Conservation (phyloP, 2,888 invertebrate genomes). For the Boloria selene region DNA sequence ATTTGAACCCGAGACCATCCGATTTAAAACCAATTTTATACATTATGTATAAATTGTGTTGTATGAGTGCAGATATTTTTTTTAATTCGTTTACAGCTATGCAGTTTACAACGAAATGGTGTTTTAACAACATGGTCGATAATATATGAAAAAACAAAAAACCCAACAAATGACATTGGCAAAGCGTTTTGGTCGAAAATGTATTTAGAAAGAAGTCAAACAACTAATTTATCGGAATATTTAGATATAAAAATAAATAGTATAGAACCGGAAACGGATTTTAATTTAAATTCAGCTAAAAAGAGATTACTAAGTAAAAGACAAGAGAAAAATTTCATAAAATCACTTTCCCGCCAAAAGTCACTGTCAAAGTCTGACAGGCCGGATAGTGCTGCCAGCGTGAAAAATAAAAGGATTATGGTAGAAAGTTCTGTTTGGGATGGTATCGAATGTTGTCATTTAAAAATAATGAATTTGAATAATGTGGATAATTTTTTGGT, state of each 20-base stretch:
- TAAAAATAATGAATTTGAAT: constrained; percentile 59
- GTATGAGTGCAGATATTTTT: not conserved
- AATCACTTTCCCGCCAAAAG: constrained; percentile 51
- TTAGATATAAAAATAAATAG: constrained; percentile 47
- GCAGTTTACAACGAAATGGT: constrained; percentile 64
- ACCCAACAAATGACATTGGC: constrained; percentile 54
- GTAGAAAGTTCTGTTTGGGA: constrained; percentile 57
- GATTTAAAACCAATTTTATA: too few relatives aligned
- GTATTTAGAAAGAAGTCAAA: constrained; percentile 61
- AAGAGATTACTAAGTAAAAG: constrained; percentile 54
- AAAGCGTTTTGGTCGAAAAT: constrained; percentile 71
- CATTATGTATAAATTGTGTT: not conserved
- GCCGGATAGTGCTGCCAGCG: constrained; percentile 60
- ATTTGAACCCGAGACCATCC: too few relatives aligned
- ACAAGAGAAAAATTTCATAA: constrained; percentile 50
- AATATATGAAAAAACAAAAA: constrained; percentile 60
- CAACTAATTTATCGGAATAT: constrained; percentile 55
- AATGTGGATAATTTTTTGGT: constrained; percentile 61
- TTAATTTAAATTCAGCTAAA: constrained; percentile 69
- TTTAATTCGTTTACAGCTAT: constrained; percentile 54
- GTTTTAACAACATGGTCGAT: constrained; percentile 68
- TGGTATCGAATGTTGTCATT: constrained; percentile 60
- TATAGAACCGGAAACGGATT: constrained; percentile 41
- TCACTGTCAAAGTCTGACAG: constrained; percentile 52
- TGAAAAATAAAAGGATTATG: constrained; percentile 44